Conservation (phyloP, 1,140 invertebrate species). For the Trichomalopsis sarcophagae region DNA sequence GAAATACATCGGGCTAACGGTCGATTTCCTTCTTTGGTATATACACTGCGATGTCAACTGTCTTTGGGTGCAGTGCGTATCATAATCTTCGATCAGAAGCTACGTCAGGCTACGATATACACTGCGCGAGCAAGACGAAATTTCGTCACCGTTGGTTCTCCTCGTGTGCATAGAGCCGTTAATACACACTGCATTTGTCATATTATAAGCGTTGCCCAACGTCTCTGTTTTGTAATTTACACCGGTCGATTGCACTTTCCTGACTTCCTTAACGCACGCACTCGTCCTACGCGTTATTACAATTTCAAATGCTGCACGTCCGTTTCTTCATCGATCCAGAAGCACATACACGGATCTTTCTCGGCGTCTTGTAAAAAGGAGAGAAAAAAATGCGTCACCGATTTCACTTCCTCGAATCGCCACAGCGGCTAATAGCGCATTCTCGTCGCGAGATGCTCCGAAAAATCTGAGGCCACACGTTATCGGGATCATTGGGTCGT, state of each 20-base stretch:
- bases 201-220: constrained; percentile 27
- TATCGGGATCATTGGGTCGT: constrained; percentile 33
- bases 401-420: background rate
- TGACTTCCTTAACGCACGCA: background rate
- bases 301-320: background rate
- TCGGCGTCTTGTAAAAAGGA: no score
- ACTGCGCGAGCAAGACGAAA: background rate
- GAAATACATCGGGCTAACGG: background rate
- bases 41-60: background rate
- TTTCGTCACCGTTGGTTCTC: background rate
- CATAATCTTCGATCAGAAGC: no score
- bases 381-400: background rate
- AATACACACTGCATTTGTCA: constrained; percentile 10
- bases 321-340: background rate
- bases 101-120: background rate
- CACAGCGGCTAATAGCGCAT: background rate
- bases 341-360: no score
- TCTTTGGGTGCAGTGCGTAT: background rate
- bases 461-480: background rate
- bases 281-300: constrained; percentile 30
- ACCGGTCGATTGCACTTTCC: constrained; percentile 6
- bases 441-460: background rate
- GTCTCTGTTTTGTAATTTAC: constrained; percentile 22
- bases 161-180: background rate
- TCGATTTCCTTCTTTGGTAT: background rate